Base-by-base conservation (phyloP, 2,113 vertebrate genomes). In the Mohoua ochrocephala region DNA sequence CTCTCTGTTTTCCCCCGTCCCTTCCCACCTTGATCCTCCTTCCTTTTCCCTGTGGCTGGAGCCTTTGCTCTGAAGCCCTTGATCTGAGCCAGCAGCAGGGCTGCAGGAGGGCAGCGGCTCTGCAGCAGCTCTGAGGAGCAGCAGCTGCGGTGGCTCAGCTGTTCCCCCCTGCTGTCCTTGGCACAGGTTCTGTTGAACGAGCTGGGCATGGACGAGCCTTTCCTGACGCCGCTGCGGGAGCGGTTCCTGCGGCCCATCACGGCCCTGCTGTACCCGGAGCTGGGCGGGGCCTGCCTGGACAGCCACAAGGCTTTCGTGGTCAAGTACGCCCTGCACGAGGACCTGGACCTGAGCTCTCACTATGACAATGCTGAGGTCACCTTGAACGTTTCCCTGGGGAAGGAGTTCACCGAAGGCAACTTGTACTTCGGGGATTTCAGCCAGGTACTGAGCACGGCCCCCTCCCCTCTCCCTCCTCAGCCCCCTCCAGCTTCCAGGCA, bases 311-410 rank as follows among this genome's bases (percentile, higher is more conserved):
- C 99, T 1, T 99, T 99, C 11, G 98, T 98, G 21, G 99, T 99
- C 90, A 99, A 99, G 89, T 99, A 99, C 1, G 96, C 98, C 0
- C 95, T 98, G 20, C 96, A 98, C 0, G 97, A 99, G 97, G 99
- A 99, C 92, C 93, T 98, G 50, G 99, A 99, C 73, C 88, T 99
- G 44, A 98, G 98, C 96, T 99, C 98, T 56, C 99, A 99, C 97
- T 99, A 99, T 0, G 99, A 99, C 95, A 99, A 99, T 0, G 98
- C 99, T 0, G 99, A 99, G 91, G 98, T 99, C 93, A 99, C 99
- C 14, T 91, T 99, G 22, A 99, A 99, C 0, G 98, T 99, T 54
- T 99, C 98, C 4, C 97, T 99, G 80, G 99, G 99, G 26, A 99
- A 99, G 82, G 97, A 98, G 13, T 99, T 99, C 96, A 98, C 98